phyloP scores from a whole-genome alignment of 2,113 vertebrate species.

The Caranx ignobilis region DNA sequence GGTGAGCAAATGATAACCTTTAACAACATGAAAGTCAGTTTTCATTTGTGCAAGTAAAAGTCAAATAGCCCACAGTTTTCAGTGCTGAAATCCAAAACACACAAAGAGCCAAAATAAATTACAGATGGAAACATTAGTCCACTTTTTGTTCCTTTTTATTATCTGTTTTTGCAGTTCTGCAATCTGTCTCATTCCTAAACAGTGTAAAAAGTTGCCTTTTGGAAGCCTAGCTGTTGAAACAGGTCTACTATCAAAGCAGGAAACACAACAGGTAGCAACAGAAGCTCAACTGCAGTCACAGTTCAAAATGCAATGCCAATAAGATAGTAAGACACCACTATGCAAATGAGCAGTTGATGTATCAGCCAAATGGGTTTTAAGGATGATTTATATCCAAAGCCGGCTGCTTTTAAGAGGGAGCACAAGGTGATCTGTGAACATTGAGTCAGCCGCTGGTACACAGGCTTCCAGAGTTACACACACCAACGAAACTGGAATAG shows the following conservation, averaged over 20 bases:
- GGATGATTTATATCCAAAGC: constrained; percentile 1
- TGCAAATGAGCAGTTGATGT: constrained; percentile 16
- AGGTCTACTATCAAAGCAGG: constrained; percentile 34
- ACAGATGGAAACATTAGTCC: neutral
- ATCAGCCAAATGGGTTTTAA: neutral
- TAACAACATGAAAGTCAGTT: neutral
- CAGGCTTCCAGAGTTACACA: constrained; percentile 7
- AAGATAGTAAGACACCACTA: constrained; percentile 11
- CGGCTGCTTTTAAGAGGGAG: neutral
- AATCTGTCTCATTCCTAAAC: constrained; percentile 6
- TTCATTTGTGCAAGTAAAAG: constrained; percentile 3
- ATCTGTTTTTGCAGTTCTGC: too few species aligned
- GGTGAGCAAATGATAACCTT: neutral
- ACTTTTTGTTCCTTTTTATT: neutral
- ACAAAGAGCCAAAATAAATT: neutral
- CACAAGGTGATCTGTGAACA: neutral
- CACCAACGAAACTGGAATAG: neutral
- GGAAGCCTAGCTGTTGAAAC: constrained; percentile 43
- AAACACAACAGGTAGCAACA: constrained; percentile 74
- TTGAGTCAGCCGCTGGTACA: neutral
- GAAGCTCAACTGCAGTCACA: constrained; percentile 47
- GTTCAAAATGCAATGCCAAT: constrained; percentile 17
- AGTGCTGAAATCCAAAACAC: neutral
- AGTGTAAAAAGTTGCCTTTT: constrained; percentile 35
- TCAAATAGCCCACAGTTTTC: neutral